These are phyloP conservation scores for Xylota segnis DNA, from an alignment of 2,888 invertebrate species.

Conservation along the genomic window DNA sequence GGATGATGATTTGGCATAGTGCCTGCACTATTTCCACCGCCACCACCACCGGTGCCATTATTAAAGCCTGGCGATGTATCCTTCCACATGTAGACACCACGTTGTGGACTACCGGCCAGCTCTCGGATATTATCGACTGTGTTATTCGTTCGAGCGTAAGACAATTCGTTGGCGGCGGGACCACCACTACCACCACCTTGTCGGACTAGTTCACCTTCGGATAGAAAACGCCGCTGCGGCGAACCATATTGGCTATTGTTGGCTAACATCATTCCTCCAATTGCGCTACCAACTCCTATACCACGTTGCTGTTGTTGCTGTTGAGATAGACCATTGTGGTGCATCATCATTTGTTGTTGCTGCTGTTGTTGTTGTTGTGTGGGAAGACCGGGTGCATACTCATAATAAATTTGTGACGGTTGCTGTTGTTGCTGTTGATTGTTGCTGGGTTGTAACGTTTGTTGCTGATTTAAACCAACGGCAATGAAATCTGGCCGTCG, in stretches of 20 bases:
- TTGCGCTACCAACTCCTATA: slow-evolving; percentile 77
- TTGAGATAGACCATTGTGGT: slow-evolving; percentile 79
- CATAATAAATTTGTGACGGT: slow-evolving; percentile 84
- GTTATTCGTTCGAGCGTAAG: slow-evolving; percentile 89
- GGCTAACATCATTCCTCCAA: slow-evolving; percentile 73
- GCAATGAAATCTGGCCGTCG: slow-evolving; percentile 95
- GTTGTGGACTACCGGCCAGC: slow-evolving; percentile 94
- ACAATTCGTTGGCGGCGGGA: slow-evolving; percentile 85
- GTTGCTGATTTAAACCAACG: slow-evolving; percentile 85
- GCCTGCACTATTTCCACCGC: slow-evolving; percentile 82
- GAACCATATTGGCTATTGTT: slow-evolving; percentile 85
- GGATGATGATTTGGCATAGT: slow-evolving; percentile 82
- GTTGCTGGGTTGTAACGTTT: slow-evolving; percentile 80
- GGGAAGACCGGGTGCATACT: slow-evolving; percentile 83
- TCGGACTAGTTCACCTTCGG: slow-evolving; percentile 92
- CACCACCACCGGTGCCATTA: slow-evolving; percentile 77
- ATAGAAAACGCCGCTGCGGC: slow-evolving; percentile 91
- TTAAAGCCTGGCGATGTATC: slow-evolving; percentile 89
- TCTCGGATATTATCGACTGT: slow-evolving; percentile 95
- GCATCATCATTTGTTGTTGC: slow-evolving; percentile 82
- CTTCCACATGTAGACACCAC: slow-evolving; percentile 92
- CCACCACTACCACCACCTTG: slow-evolving; percentile 84
- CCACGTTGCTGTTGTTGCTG: slow-evolving; percentile 82
- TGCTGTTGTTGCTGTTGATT: slow-evolving; percentile 79
- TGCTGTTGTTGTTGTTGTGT: slow-evolving; percentile 84